Percentiles rank a stretch among this genome's conserved stretches.
phyloP scores from a whole-genome alignment of 2,888 invertebrate genomes.

The Orchesellides sinensis region DNA sequence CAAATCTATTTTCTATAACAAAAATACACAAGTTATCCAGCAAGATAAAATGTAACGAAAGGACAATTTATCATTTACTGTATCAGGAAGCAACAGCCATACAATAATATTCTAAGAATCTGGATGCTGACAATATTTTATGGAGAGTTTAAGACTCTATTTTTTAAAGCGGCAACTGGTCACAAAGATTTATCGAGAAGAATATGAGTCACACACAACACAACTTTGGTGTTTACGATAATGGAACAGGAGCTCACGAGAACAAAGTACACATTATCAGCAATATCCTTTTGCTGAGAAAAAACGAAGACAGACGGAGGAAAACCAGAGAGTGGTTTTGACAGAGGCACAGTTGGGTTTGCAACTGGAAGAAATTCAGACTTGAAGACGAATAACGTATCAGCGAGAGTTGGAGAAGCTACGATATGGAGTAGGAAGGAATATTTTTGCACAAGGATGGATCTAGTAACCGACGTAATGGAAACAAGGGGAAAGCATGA shows the following conservation, averaged over 20 bases:
- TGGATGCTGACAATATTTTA: neutral
- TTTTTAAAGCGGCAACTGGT: neutral
- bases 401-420: neutral
- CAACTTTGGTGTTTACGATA: constrained; percentile 25
- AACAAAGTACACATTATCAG: constrained; percentile 9
- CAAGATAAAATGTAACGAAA: too few relatives aligned
- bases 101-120: too few relatives aligned
- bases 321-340: constrained; percentile 60
- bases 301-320: constrained; percentile 53
- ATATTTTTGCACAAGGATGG: constrained; percentile 7
- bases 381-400: constrained; percentile 44
- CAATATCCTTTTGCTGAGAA: constrained; percentile 21
- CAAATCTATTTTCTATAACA: neutral
- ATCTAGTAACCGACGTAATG: neutral
- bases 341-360: constrained; percentile 62
- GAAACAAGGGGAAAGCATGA: neutral
- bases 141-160: neutral
- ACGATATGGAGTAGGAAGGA: neutral
- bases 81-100: too few relatives aligned
- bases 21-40: neutral
- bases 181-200: constrained; percentile 4
- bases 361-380: constrained; percentile 54
- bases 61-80: too few relatives aligned
- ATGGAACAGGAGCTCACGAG: constrained; percentile 14
- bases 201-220: constrained; percentile 37